Evolutionary conservation across 2,888 invertebrate species (phyloP).

Genomic region (Stenichneumon culpator): DNA sequence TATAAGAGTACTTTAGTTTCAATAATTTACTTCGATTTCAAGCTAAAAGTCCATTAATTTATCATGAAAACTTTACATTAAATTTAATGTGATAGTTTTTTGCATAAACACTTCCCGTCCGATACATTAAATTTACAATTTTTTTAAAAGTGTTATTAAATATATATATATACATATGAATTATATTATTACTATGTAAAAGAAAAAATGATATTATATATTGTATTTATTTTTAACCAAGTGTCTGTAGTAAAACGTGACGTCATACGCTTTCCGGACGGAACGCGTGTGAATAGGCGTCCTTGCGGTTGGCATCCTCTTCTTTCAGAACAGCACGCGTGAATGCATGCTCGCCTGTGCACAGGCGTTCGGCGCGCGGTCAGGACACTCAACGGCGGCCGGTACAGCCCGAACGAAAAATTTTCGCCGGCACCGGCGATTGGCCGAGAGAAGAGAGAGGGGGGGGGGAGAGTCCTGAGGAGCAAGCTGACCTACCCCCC

Average conservation of each 20-base stretch:
- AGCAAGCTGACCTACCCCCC: background rate
- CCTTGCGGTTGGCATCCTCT: slow-evolving; percentile 34
- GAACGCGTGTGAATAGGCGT: slow-evolving; percentile 28
- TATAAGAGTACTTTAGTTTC: no score
- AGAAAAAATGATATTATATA: background rate
- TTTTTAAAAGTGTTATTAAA: no score
- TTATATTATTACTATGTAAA: background rate
- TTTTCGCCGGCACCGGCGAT: background rate
- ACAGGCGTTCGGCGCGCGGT: background rate
- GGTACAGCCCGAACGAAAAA: slow-evolving; percentile 1
- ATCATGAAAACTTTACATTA: no score
- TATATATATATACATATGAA: no score
- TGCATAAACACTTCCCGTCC: no score
- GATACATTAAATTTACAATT: no score
- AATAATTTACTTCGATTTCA: no score
- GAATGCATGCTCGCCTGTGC: background rate
- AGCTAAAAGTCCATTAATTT: no score
- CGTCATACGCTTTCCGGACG: slow-evolving; percentile 17
- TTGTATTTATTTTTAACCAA: slow-evolving; percentile 19
- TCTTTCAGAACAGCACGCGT: slow-evolving; percentile 19
- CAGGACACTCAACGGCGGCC: background rate
- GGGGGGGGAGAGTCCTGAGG: no score
- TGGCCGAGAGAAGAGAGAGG: background rate
- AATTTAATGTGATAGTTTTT: no score
- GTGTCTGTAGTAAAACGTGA: background rate